Evolutionary conservation across 2,113 vertebrate species (phyloP).

Genomic region (Pavo muticus): DNA sequence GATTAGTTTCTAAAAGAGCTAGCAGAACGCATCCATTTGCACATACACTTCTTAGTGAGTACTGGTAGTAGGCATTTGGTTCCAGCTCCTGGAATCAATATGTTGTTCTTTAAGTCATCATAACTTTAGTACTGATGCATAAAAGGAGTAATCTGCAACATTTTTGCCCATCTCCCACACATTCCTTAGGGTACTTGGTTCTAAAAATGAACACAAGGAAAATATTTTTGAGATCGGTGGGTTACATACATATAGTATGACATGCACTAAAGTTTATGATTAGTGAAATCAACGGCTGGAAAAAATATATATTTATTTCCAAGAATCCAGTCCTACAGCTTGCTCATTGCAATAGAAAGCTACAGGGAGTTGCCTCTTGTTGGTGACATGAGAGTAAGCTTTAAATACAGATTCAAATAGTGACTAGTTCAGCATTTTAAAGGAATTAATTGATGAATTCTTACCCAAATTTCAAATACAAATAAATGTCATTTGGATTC

Average conservation of each 20-base stretch:
- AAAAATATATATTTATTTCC: neutral
- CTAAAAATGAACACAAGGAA: neutral
- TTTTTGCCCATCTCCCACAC: neutral
- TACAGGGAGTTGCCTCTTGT: neutral
- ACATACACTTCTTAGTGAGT: neutral
- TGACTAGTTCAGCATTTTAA: neutral
- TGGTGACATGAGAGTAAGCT: neutral
- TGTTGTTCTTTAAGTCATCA: no score
- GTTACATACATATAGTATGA: neutral
- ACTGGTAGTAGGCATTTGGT: neutral
- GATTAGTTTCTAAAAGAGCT: neutral
- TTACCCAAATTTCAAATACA: neutral
- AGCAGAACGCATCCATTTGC: neutral
- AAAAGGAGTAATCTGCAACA: neutral
- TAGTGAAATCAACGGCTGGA: neutral
- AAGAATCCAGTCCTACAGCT: neutral
- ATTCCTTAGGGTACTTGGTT: neutral
- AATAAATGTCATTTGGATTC: neutral
- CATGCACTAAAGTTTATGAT: neutral
- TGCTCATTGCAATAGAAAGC: neutral
- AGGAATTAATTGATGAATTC: neutral
- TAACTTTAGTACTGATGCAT: neutral
- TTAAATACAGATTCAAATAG: neutral
- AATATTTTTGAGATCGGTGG: neutral
- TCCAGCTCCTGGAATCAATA: neutral